Evolutionary conservation across 2,113 vertebrate genomes (phyloP).

Genomic region (Cynopterus brachyotis): DNA sequence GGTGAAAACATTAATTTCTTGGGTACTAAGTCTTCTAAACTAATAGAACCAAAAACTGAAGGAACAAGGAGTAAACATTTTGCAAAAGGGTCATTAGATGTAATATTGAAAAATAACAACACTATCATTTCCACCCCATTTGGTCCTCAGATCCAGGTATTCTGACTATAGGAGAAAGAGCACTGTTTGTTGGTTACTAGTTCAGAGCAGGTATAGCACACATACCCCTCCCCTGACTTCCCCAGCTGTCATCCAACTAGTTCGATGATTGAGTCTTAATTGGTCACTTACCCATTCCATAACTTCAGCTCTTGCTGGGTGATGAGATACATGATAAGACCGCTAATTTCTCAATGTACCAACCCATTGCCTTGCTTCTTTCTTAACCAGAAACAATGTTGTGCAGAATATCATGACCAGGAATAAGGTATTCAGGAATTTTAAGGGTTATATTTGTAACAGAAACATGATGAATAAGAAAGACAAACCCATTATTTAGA

Average conservation of each 20-base stretch:
- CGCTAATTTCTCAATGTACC: not conserved
- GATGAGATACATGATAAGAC: not conserved
- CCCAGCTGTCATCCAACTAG: not conserved
- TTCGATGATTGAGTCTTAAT: not conserved
- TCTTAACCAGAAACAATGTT: not conserved
- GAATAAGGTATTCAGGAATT: not conserved
- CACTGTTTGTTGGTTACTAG: not conserved
- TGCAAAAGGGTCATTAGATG: not conserved
- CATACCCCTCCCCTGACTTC: not conserved
- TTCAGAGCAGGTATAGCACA: not conserved
- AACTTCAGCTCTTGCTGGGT: not conserved
- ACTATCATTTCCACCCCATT: not conserved
- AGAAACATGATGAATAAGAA: not conserved
- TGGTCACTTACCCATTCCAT: not conserved
- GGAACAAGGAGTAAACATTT: not conserved
- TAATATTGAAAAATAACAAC: not conserved
- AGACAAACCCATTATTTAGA: not conserved
- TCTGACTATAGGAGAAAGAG: not conserved
- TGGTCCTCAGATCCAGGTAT: not conserved
- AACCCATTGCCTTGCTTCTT: not conserved
- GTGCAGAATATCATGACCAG: not conserved
- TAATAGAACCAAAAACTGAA: not conserved
- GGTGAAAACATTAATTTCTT: not conserved
- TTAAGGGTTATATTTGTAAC: not conserved
- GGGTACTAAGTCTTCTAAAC: not conserved